Percentiles rank a stretch among this genome's conserved stretches.
Evolutionary conservation across 92 coral and sea anemone species (phyloP).

Genomic region (Scolanthus callimorphus): DNA sequence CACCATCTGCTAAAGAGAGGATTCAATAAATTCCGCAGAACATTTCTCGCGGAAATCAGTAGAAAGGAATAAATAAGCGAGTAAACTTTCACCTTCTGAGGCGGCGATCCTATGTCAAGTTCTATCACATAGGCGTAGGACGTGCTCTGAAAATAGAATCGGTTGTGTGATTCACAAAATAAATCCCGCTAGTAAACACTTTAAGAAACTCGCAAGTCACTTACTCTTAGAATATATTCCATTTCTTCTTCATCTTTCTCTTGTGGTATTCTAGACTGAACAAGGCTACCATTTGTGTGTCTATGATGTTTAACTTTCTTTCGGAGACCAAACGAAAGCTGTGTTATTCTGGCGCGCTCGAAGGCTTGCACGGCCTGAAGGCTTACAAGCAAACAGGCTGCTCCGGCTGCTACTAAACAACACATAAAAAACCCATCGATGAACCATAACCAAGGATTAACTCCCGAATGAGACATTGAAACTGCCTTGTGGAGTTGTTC

Average conservation of each 20-base stretch:
- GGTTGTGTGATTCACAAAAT: too few relatives aligned
- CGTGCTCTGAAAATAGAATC: slow-evolving; percentile 92
- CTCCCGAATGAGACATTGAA: slow-evolving; percentile 46
- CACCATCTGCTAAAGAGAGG: too few relatives aligned
- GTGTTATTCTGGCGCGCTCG: slow-evolving; percentile 24
- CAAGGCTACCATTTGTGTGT: slow-evolving; percentile 17
- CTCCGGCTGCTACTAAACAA: slow-evolving; percentile 4
- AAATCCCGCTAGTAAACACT: too few relatives aligned
- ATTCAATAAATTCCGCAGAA: too few relatives aligned
- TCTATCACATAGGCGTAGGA: slow-evolving; percentile 94
- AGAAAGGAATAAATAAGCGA: too few relatives aligned
- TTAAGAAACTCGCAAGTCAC: too few relatives aligned
- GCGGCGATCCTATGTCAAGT: slow-evolving; percentile 81
- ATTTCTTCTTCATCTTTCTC: slow-evolving; percentile 53
- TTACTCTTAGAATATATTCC: slow-evolving; percentile 78
- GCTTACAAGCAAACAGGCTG: slow-evolving; percentile 8
- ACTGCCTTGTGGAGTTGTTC: too few relatives aligned
- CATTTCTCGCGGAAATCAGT: too few relatives aligned
- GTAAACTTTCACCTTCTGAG: slow-evolving; percentile 81
- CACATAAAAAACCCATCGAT: slow-evolving; percentile 50
- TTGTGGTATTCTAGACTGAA: slow-evolving; percentile 13
- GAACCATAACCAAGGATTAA: slow-evolving; percentile 62
- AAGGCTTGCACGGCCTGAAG: not conserved
- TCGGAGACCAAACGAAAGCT: slow-evolving; percentile 60
- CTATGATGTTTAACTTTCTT: slow-evolving; percentile 82